Base-by-base conservation (phyloP, 2,113 vertebrate species). In the Eulemur macaco region DNA sequence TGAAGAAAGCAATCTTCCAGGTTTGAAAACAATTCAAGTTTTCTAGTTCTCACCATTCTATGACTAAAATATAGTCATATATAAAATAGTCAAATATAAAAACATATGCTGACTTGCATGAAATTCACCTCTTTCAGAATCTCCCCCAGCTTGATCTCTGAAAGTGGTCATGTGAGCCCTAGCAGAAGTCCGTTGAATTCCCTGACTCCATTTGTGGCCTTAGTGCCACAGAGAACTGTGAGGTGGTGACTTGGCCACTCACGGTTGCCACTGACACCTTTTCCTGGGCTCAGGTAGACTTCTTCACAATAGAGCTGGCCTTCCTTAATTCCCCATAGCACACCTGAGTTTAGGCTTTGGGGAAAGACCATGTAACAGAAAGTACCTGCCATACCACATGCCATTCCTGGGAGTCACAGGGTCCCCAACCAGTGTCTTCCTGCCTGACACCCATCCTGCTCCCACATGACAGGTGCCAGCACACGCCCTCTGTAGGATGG, bases 401-500 rank as follows among this genome's bases (percentile, higher is more conserved):
- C 31, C 11, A 2, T 69, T 63, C 21, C 15, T 45, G n/a, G 66
- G 25, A 29, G 20, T 69, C 42, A 23, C 29, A 73, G 63, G 14
- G 27, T 39, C 29, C 84, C 25, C 34, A 6, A 6, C 23, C 1
- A 45, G 0, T 45, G 12, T 81, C 89, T 45, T 58, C 34, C 52
- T 56, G 29, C n/a, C 42, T 52, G 10, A 15, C 0, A 12, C n/a
- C 23, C 5, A 2, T 10, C 27, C 14, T 74, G 47, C 34, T 52
- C 42, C 42, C 45, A 18, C 14, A 0, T 34, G 27, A 3, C 5
- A 17, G 25, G 17, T 25, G 31, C n/a, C 39, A 73, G 68, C 45
- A 21, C 31, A 11, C 1, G 8, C 23, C 73, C 6, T 2, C 50
- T 29, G 0, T 39, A 37, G 37, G 25, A 45, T 3, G 20, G 6